A percentile compares a stretch with the other conserved stretches of the same genome.
These are phyloP conservation scores for Holothuria glaberrima DNA, from an alignment of 35 echinoderm and acorn worm genomes.

Conservation along the genomic window DNA sequence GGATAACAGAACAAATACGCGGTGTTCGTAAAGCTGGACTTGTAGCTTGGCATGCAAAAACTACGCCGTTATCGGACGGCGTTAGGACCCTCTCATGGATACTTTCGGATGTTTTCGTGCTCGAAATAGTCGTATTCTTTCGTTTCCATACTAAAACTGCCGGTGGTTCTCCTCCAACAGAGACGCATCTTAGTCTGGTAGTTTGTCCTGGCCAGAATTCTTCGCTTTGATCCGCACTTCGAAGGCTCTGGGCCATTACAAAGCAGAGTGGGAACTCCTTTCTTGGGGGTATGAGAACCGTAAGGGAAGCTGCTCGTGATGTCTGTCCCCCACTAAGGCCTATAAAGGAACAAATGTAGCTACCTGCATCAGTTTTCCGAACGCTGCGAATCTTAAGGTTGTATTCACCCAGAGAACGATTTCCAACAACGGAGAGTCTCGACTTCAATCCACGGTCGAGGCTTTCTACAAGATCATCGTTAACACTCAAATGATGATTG, in stretches of 20 bases:
- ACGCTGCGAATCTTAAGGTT: conserved; percentile 70
- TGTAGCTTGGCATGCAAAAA: conserved; percentile 73
- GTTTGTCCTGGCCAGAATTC: conserved; percentile 79
- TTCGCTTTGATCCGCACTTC: conserved; percentile 8
- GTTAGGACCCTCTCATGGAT: conserved; percentile 71
- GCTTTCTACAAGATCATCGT: conserved; percentile 42
- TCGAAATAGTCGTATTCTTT: conserved; percentile 63
- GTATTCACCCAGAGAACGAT: conserved; percentile 69
- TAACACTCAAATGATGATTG: conserved; percentile 67
- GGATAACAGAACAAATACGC: conserved; percentile 59
- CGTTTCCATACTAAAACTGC: conserved; percentile 78
- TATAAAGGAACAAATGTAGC: conserved; percentile 76
- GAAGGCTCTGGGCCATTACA: conserved; percentile 34
- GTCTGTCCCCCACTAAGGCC: conserved; percentile 61
- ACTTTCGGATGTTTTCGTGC: conserved; percentile 56
- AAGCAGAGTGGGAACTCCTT: conserved; percentile 66
- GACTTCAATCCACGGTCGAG: conserved; percentile 52
- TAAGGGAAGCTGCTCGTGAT: conserved; percentile 57
- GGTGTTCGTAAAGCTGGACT: conserved; percentile 75
- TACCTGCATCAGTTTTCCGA: conserved; percentile 63
- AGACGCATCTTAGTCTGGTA: conserved; percentile 66
- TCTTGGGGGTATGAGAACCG: conserved; percentile 71
- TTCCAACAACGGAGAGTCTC: conserved; percentile 73
- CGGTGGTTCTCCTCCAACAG: conserved; percentile 75
- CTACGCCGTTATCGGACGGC: conserved; percentile 81